Base-by-base conservation (phyloP, 2,797 vertebrate species). In the Mormyrops attenuatus region DNA sequence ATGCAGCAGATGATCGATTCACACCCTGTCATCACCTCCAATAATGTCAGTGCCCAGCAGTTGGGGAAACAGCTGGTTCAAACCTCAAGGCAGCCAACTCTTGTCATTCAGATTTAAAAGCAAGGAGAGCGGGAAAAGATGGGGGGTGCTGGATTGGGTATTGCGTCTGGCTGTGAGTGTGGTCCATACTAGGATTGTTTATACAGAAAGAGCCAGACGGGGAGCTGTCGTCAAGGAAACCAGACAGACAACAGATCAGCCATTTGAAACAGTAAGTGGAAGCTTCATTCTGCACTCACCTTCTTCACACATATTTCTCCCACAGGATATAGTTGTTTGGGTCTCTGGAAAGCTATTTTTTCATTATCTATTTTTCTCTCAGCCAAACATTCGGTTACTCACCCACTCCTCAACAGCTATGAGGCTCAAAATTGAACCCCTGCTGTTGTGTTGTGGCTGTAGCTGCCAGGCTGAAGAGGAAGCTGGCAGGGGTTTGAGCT, bases 61-160 rank as follows among this genome's bases (percentile, higher is more conserved):
- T 11, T 82, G 77, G 38, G 77, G 77, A 82, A 77, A 47, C 77
- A 82, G 77, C 77, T 82, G 77, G 77, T 82, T 47, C 41, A 82
- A 82, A 82, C 41, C 77, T 44, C 41, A n/a, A 82, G 77, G 77
- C 1, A 47, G 77, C 41, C 7, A 44, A 82, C 38, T 20, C 41
- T 47, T 47, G 41, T 47, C 77, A 82, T 82, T 82, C 77, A 82
- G 41, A 82, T 47, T 47, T 22, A 47, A 47, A 82, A 47, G 77
- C 77, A 47, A 22, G 77, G 77, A 47, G 41, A n/a, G 20, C 22
- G 41, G 7, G 38, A 9, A 44, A 80, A 44, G 73, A 80, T n/a
- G 7, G 8, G 77, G 41, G 38, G 9, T 44, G 6, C 2, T 80
- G 5, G 2, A 4, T 11, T 47, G 41, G 41, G 77, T 82, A 47